phyloP scores from a whole-genome alignment of 2,113 vertebrate genomes.

The Sceloporus undulatus region DNA sequence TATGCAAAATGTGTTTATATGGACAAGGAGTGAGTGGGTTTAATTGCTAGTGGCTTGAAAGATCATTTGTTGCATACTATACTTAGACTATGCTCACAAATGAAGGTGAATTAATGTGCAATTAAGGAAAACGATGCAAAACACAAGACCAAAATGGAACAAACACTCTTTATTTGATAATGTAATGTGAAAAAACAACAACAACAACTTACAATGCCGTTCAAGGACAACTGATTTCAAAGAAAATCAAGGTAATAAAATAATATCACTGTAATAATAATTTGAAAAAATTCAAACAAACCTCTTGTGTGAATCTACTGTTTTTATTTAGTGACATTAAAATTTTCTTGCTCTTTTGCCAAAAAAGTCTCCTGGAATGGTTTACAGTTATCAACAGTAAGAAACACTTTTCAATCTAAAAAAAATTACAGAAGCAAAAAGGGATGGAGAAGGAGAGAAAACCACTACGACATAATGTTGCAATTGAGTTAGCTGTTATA shows the following conservation, averaged over 20 bases:
- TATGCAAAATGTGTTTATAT: neutral
- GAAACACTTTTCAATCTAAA: neutral
- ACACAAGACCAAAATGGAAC: conserved; percentile 38
- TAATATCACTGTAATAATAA: neutral
- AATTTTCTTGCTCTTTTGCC: too few species aligned
- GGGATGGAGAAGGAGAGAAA: neutral
- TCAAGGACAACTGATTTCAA: conserved; percentile 15
- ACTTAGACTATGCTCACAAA: conserved; percentile 49
- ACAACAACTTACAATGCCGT: conserved; percentile 34
- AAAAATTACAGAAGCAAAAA: neutral
- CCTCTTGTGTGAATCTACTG: neutral
- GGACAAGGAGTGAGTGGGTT: neutral
- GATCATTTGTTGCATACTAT: conserved; percentile 42
- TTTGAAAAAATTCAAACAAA: conserved; percentile 30
- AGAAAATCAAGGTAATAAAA: conserved; percentile 14
- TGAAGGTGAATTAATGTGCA: conserved; percentile 61
- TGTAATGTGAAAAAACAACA: conserved; percentile 26
- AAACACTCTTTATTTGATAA: conserved; percentile 32
- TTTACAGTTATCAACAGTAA: neutral
- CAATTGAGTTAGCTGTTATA: neutral
- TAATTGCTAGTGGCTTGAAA: conserved; percentile 4
- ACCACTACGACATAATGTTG: neutral
- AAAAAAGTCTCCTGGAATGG: neutral
- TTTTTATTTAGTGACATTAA: too few species aligned
- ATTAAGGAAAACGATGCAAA: conserved; percentile 50